A percentile compares a stretch with the other conserved stretches of the same genome.
Evolutionary conservation across 2,113 vertebrate species (phyloP).

Genomic region (Vidua macroura): DNA sequence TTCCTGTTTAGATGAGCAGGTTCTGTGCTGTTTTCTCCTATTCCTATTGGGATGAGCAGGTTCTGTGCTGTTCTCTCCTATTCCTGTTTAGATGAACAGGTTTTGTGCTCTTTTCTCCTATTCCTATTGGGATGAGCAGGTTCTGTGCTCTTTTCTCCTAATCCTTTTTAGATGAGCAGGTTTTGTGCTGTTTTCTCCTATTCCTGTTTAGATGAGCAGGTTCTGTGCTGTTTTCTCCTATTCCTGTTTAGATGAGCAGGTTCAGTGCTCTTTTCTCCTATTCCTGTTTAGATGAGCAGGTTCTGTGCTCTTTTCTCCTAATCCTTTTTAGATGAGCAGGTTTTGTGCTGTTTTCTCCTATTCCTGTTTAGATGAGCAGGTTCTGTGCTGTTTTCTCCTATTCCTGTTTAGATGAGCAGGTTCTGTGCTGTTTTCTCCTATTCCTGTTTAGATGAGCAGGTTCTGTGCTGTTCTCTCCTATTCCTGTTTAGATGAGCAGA

Average conservation of each 20-base stretch:
- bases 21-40: neutral
- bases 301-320: neutral
- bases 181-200: neutral
- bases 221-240: neutral
- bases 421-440: neutral
- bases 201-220: neutral
- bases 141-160: neutral
- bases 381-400: neutral
- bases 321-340: neutral
- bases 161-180: neutral
- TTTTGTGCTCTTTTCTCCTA: neutral
- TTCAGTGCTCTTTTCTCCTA: neutral
- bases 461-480: neutral
- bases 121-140: neutral
- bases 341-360: neutral
- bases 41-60: neutral
- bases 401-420: neutral
- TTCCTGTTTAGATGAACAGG: neutral
- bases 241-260: neutral
- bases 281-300: neutral
- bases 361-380: neutral
- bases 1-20: neutral
- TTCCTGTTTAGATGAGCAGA: neutral
- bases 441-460: neutral
- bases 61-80: neutral